Evolutionary conservation across 2,113 vertebrate genomes (phyloP).

Genomic region (Oenanthe melanoleuca): DNA sequence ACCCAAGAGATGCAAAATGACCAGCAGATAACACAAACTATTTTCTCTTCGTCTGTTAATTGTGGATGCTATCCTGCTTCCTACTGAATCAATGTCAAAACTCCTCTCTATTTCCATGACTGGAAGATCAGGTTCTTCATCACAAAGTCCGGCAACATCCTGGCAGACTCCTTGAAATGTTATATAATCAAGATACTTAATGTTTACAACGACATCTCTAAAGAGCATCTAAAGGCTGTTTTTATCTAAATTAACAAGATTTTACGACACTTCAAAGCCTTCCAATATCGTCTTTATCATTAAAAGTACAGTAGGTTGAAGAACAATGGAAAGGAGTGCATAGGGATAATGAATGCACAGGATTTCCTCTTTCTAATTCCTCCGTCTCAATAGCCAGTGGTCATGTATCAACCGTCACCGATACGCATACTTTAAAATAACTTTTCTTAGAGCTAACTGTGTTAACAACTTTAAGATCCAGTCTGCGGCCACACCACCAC

Average conservation of each 20-base stretch:
- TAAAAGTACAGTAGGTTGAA: neutral
- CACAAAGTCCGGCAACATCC: neutral
- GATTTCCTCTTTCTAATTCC: neutral
- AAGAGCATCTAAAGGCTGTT: neutral
- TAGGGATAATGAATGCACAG: neutral
- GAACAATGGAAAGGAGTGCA: neutral
- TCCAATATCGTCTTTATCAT: neutral
- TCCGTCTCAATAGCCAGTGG: neutral
- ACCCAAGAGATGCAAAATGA: neutral
- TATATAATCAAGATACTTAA: neutral
- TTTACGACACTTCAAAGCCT: neutral
- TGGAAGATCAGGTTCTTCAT: neutral
- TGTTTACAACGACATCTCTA: neutral
- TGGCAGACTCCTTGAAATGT: neutral
- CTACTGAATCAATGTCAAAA: neutral
- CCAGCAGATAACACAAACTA: neutral
- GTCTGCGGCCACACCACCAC: neutral
- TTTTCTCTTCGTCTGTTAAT: neutral
- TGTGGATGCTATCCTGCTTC: neutral
- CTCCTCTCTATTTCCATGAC: neutral
- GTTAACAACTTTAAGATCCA: neutral
- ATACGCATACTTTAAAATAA: neutral
- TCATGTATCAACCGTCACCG: fast-evolving
- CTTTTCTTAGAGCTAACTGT: neutral
- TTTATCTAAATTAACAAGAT: neutral